Evolutionary conservation across 2,113 vertebrate species (phyloP).

Genomic region (Rattus norvegicus): DNA sequence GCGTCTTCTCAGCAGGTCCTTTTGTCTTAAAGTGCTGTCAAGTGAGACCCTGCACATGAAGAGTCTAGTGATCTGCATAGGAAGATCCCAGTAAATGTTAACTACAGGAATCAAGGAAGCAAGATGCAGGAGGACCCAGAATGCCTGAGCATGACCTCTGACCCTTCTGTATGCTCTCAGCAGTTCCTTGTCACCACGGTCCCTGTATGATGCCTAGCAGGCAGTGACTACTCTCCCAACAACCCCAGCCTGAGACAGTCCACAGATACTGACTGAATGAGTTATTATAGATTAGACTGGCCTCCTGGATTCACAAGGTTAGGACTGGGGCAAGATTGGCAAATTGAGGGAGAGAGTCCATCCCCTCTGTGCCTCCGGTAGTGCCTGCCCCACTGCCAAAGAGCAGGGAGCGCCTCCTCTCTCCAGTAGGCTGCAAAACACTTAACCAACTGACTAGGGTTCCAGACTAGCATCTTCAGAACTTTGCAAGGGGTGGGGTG

Average conservation of each 20-base stretch:
- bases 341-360: neutral
- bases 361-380: neutral
- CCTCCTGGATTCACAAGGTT: neutral
- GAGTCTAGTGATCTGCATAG: neutral
- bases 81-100: neutral
- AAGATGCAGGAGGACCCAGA: neutral
- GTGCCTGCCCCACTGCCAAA: neutral
- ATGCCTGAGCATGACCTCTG: neutral
- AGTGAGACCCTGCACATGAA: neutral
- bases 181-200: neutral
- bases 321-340: constrained; percentile 27
- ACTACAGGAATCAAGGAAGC: neutral
- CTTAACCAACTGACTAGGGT: constrained; percentile 38
- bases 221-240: neutral
- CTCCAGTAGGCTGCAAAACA: constrained; percentile 32
- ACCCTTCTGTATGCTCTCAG: neutral
- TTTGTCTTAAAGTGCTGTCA: constrained; percentile 14
- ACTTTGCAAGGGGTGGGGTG: neutral
- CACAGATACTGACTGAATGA: constrained; percentile 23
- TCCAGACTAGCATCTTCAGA: neutral
- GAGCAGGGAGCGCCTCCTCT: neutral
- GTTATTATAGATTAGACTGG: neutral
- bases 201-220: neutral
- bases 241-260: neutral
- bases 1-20: neutral